phyloP scores from a whole-genome alignment of 2,797 vertebrate genomes.

The Aselliscus stoliczkanus region DNA sequence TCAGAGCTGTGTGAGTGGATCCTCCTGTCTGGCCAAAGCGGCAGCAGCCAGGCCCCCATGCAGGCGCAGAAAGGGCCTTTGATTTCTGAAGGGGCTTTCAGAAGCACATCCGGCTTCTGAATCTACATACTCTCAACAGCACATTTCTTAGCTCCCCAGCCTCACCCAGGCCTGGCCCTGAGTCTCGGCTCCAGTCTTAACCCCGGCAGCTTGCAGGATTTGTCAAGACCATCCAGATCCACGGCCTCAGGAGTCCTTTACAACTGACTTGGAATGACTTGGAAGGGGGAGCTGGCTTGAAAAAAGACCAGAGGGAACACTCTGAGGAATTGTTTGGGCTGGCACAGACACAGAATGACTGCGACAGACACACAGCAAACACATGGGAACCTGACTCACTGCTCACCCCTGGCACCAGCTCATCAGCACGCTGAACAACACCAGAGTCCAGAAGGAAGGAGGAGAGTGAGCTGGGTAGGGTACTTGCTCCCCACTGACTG shows the following conservation, averaged over 20 bases:
- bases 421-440: background rate
- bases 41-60: background rate
- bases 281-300: background rate
- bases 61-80: background rate
- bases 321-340: conserved; percentile 24
- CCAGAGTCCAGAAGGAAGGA: background rate
- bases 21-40: background rate
- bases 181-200: background rate
- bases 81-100: conserved; percentile 27
- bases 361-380: background rate
- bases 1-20: background rate
- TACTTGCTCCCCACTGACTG: background rate
- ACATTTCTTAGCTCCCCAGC: background rate
- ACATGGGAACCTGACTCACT: background rate
- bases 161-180: background rate
- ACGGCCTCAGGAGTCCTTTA: background rate
- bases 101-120: background rate
- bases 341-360: background rate
- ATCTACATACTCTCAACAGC: background rate
- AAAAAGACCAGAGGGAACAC: conserved; percentile 2
- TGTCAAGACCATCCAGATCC: background rate
- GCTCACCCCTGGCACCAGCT: background rate
- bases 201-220: background rate
- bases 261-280: background rate
- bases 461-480: background rate